Base-by-base conservation (phyloP, 2,888 invertebrate genomes). In the Cecidostiba fungosa region DNA sequence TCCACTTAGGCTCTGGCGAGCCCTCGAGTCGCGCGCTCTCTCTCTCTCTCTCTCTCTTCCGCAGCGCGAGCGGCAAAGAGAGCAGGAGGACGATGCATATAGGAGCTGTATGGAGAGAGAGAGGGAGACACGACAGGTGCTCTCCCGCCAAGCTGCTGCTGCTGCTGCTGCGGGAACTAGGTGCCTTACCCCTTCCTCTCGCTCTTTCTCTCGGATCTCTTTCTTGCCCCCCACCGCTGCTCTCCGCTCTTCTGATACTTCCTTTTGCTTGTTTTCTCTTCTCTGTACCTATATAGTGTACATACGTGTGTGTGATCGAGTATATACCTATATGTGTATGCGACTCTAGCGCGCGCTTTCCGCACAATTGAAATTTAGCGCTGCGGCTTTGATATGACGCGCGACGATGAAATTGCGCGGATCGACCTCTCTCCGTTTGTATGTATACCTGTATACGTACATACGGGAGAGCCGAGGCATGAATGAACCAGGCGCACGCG, bases 1-100 rank as follows among this genome's bases (percentile, higher is more conserved):
- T 92, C 92, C 92, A 92, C 92, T 93, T 92, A 92, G 87, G 86
- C 92, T 91, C 89, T 89, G 91, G 89, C 91, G 89, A 89, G 89
- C 92, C 91, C 91, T 91, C 91, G 89, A 79, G 69, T 26, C 47
- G 77, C 59, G 74, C 50, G 43, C 73, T 29, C 76, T 76, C 62
- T 88, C 89, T 72, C 39, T 54, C 73, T 74, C 66, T 77, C 29
- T 82, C 77, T 77, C 70, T 77, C 69, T 50, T 62, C 47, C 77
- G 50, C 36, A 32, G 32, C 19, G 14, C 32, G 32, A 8, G 14
- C 32, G 47, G 54, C 50, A 79, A 79, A 69, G 79, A 84, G 62
- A 82, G 80, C 80, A 76, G 66, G 69, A 84, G 50, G 47, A 23
- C n/a, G 62, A 39, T 59, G 23, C 59, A 76, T 3, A 26, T n/a